Percentiles rank a stretch among this genome's conserved stretches.
Evolutionary conservation across 2,888 invertebrate genomes (phyloP).

Genomic region (Drosophila neonasuta): DNA sequence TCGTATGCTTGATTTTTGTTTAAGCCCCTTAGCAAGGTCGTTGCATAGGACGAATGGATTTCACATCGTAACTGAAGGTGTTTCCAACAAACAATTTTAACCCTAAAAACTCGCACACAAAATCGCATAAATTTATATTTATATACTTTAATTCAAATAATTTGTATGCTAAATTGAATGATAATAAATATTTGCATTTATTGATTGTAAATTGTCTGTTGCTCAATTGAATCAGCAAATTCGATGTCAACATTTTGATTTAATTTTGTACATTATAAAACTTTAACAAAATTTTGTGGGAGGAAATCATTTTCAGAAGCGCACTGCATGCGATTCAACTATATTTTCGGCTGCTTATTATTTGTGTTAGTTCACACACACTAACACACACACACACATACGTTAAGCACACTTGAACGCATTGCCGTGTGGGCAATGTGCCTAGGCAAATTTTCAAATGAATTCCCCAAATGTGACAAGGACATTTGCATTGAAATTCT

Average conservation of each 20-base stretch:
- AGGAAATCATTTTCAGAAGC: slow-evolving; percentile 32
- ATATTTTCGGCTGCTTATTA: slow-evolving; percentile 55
- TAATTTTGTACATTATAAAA: not conserved
- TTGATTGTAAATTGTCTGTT: not conserved
- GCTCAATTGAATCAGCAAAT: not conserved
- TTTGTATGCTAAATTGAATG: not conserved
- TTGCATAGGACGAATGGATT: slow-evolving; percentile 11
- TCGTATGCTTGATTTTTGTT: slow-evolving; percentile 5
- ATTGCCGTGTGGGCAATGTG: slow-evolving; percentile 35
- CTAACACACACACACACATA: slow-evolving; percentile 3
- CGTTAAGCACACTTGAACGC: slow-evolving; percentile 21
- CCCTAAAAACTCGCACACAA: no score
- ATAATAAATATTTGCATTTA: not conserved
- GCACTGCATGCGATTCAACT: slow-evolving; percentile 22
- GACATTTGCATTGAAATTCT: slow-evolving; percentile 74
- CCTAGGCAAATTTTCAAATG: slow-evolving; percentile 67
- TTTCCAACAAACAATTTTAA: slow-evolving; percentile 21
- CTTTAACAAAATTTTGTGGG: slow-evolving; percentile 4
- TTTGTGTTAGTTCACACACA: slow-evolving; percentile 20
- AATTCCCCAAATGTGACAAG: slow-evolving; percentile 75
- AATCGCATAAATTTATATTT: not conserved
- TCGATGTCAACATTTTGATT: slow-evolving; percentile 3
- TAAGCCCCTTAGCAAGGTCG: slow-evolving; percentile 18
- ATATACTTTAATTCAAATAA: not conserved
- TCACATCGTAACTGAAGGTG: slow-evolving; percentile 20